Conservation (phyloP, 1,140 invertebrate genomes). For the Brachionus manjavacas region DNA sequence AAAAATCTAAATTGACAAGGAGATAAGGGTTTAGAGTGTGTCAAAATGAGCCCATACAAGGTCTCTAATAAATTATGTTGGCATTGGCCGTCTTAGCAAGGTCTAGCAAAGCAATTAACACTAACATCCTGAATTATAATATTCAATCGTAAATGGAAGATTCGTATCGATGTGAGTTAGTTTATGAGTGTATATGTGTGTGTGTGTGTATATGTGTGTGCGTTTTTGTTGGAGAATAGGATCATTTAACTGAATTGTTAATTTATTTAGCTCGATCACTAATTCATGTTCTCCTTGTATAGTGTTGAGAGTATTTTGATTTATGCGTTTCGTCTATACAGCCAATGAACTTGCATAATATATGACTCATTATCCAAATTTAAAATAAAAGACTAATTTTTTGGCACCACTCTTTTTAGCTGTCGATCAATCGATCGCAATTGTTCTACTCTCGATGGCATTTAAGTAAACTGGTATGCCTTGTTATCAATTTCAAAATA, state of each 20-base stretch:
- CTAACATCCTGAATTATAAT: constrained; percentile 19
- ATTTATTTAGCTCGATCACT: not conserved
- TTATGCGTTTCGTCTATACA: not conserved
- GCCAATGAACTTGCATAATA: constrained; percentile 16
- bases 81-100: not conserved
- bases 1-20: not conserved
- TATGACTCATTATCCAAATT: not conserved
- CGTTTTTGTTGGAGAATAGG: constrained; percentile 25
- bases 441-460: too few species aligned
- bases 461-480: too few species aligned
- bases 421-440: too few species aligned
- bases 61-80: not conserved
- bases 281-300: not conserved
- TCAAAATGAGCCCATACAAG: not conserved
- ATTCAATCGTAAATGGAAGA: not conserved
- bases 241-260: not conserved
- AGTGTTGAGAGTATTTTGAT: not conserved
- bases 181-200: not conserved
- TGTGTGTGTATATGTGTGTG: not conserved
- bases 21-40: not conserved
- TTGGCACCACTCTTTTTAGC: too few species aligned
- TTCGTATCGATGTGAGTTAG: constrained; percentile 17
- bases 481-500: too few species aligned
- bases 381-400: not conserved
- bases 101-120: not conserved